Conservation (phyloP, 2,113 vertebrate species). For the Podiceps cristatus region DNA sequence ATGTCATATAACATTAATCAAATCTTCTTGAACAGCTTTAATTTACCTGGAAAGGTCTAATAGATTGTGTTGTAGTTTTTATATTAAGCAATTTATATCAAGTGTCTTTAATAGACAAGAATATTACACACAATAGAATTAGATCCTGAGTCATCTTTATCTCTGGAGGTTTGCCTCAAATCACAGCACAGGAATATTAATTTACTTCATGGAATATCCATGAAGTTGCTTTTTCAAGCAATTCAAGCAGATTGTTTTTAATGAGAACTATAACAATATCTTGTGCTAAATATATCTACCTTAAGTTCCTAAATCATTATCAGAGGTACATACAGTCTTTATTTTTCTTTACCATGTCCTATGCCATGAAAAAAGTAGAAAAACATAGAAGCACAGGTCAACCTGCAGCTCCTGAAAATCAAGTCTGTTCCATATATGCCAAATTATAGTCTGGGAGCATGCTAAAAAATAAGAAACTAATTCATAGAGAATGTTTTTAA, state of each 20-base stretch:
- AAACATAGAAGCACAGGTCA: background rate
- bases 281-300: background rate
- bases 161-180: background rate
- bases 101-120: background rate
- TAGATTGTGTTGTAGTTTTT: background rate
- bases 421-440: background rate
- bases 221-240: background rate
- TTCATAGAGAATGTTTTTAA: background rate
- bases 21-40: background rate
- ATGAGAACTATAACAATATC: background rate
- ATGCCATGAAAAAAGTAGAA: background rate
- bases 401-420: background rate
- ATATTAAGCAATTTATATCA: slow-evolving; percentile 2
- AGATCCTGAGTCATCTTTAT: background rate
- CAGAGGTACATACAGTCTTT: background rate
- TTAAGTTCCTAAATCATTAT: background rate
- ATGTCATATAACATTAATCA: background rate
- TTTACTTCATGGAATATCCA: background rate
- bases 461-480: background rate
- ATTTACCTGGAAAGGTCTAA: background rate
- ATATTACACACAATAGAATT: background rate
- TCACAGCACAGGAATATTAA: background rate
- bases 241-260: background rate
- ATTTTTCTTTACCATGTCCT: background rate
- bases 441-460: background rate